Evolutionary conservation across 2,888 invertebrate species (phyloP).

Genomic region (Liodrosophila aerea): DNA sequence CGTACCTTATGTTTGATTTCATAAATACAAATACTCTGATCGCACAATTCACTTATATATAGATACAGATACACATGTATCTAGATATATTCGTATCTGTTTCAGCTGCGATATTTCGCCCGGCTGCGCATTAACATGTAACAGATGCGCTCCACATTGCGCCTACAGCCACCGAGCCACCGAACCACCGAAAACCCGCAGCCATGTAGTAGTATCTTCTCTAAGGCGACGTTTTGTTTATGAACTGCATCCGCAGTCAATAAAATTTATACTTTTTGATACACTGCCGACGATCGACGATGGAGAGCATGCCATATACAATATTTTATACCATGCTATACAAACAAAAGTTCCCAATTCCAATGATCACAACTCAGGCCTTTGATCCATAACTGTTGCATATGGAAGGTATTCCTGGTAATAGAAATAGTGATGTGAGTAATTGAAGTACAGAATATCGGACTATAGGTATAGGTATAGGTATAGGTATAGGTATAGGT

Average conservation of each 20-base stretch:
- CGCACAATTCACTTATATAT: slow-evolving; percentile 25
- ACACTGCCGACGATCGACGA: slow-evolving; percentile 35
- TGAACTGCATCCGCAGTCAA: slow-evolving; percentile 78
- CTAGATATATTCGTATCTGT: slow-evolving; percentile 28
- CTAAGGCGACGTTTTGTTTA: slow-evolving; percentile 63
- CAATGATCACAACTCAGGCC: slow-evolving; percentile 24
- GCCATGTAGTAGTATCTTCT: too few relatives aligned
- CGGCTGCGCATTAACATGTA: slow-evolving; percentile 72
- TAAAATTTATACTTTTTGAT: slow-evolving; percentile 75
- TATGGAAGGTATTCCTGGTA: not conserved
- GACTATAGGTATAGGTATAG: too few relatives aligned
- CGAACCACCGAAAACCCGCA: too few relatives aligned
- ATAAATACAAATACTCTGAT: slow-evolving; percentile 65
- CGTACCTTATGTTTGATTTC: slow-evolving; percentile 74
- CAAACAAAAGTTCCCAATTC: slow-evolving; percentile 19
- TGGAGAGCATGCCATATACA: slow-evolving; percentile 12
- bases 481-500: too few relatives aligned
- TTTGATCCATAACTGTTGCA: slow-evolving; percentile 53
- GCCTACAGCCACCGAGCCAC: slow-evolving; percentile 36
- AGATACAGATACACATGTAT: slow-evolving; percentile 14
- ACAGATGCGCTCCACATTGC: slow-evolving; percentile 79
- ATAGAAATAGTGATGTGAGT: too few relatives aligned
- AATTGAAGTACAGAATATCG: too few relatives aligned
- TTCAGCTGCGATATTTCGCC: slow-evolving; percentile 51
- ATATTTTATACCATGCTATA: slow-evolving; percentile 30